Percentiles rank a stretch among this genome's conserved stretches.
These are phyloP conservation scores for Todus mexicanus DNA, from an alignment of 2,797 vertebrate species.

Conservation along the genomic window DNA sequence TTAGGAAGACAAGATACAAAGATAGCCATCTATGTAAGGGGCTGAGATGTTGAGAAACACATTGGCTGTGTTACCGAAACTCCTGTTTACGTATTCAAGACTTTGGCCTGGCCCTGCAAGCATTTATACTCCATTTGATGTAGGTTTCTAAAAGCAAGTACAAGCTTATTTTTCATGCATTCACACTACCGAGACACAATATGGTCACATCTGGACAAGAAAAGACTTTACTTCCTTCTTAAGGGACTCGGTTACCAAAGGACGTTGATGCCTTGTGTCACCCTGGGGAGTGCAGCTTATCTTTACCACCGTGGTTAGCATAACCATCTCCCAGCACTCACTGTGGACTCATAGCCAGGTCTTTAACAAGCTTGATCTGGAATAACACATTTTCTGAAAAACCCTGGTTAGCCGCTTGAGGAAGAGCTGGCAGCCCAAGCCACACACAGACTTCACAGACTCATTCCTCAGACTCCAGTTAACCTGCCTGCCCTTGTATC, in stretches of 20 bases:
- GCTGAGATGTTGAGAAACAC: background rate
- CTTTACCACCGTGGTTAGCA: background rate
- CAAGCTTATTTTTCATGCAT: background rate
- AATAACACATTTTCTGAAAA: background rate
- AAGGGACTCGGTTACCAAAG: background rate
- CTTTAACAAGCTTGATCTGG: background rate
- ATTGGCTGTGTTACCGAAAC: background rate
- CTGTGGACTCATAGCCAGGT: background rate
- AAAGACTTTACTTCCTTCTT: background rate
- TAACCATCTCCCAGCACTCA: background rate
- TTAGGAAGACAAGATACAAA: background rate
- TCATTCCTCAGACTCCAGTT: background rate
- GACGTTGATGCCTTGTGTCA: background rate
- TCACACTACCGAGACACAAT: background rate
- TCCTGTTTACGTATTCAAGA: background rate
- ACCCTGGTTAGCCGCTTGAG: fast-evolving
- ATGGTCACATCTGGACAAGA: background rate
- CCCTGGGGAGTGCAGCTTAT: background rate
- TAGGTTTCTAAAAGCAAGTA: background rate
- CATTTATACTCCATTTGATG: background rate
- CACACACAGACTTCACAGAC: background rate
- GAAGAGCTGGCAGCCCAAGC: background rate
- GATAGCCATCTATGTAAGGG: background rate
- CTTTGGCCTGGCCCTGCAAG: background rate
- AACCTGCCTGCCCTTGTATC: background rate